Base-by-base conservation (phyloP, 1,140 invertebrate species). In the Tetragonula clypearis region DNA sequence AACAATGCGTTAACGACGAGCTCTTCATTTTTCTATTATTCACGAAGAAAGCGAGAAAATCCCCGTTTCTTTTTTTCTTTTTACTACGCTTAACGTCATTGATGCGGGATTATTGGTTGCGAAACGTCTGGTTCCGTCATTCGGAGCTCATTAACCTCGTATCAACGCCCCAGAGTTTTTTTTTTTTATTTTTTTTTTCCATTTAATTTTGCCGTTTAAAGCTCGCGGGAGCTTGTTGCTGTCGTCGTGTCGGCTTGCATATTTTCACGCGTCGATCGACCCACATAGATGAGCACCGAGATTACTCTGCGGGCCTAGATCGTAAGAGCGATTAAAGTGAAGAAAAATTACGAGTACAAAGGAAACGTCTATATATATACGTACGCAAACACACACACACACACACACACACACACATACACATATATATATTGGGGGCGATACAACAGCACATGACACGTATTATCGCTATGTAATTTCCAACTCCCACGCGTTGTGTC, bases 281-380 rank as follows among this genome's bases (percentile, higher is more conserved):
- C 84, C 60, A 66, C 53, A 74, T 85, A 85, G 84, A 85, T 85
- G 71, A 30, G 53, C 19, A 60, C 11, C 0, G 62, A 49, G 84
- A 85, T 85, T 85, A 23, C 14, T 35, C 14, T 11, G 53, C 9
- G 53, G 19, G 4, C 23, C 69, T n/a, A 62, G 79, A 81, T 81
- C 58, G 19, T n/a, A 30, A 26, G 23, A 49, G 23, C 21, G 68
- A 49, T 81, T 60, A 26, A 71, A 73, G 17, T 14, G 30, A 26
- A 73, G n/a, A 23, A n/a, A 41, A 69, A 9, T 23, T 2, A 49
- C 41, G 17, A 30, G 1, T 30, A 65, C 15, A 35, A 35, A 68
- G 30, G 26, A 11, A 35, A 35, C 35, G 3, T 4, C 2, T 35
- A 35, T 35, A 35, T 2, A 2, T 35, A 35, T 35, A 35, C 30